Percentiles rank a stretch among this genome's conserved stretches.
Conservation (phyloP, 2,797 vertebrate genomes). For the Enteromius trimaculatus region DNA sequence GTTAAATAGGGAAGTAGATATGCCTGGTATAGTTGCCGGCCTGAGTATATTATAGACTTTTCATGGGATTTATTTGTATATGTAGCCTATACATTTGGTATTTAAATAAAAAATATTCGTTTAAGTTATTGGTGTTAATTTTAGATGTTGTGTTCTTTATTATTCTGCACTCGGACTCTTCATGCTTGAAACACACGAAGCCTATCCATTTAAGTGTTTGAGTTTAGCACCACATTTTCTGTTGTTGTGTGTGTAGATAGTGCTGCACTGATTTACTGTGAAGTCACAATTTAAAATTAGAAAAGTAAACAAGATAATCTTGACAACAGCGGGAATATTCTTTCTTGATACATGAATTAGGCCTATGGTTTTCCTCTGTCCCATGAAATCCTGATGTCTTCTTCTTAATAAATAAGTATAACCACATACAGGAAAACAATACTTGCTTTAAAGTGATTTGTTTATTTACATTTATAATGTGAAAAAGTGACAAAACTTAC, state of each 20-base stretch:
- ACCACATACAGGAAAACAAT: constrained; percentile 13
- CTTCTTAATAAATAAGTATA: neutral
- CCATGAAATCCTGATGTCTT: neutral
- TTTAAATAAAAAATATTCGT: neutral
- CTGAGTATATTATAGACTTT: neutral
- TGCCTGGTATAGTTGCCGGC: neutral
- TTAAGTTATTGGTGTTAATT: neutral
- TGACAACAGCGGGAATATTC: neutral
- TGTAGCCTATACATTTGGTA: neutral
- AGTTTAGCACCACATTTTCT: neutral
- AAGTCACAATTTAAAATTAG: neutral
- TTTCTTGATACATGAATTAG: neutral
- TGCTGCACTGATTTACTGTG: neutral
- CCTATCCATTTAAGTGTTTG: neutral
- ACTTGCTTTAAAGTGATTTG: constrained; percentile 55
- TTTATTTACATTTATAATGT: constrained; percentile 63
- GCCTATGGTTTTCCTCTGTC: neutral
- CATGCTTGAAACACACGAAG: too few relatives aligned
- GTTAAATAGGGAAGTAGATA: neutral
- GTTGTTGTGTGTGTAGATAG: neutral
- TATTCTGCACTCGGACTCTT: too few relatives aligned
- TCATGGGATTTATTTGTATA: neutral
- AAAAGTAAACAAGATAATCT: neutral
- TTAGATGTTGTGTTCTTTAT: too few relatives aligned
- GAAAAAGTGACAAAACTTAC: constrained; percentile 72